Evolutionary conservation across 2,113 vertebrate genomes (phyloP).

Genomic region (Notechis scutatus): DNA sequence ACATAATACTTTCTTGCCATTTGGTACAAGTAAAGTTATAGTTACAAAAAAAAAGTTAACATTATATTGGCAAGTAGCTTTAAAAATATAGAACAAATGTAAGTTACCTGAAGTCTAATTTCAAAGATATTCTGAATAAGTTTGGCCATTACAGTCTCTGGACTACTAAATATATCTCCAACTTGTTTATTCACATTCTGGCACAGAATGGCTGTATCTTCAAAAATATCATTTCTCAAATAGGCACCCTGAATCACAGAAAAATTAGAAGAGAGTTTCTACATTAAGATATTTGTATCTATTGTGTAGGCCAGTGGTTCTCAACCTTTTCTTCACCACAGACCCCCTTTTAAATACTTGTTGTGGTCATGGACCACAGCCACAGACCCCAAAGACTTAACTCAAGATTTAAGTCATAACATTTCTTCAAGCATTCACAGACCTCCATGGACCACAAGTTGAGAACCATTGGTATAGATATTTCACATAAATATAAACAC

Average conservation of each 20-base stretch:
- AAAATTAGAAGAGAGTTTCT: slow-evolving; percentile 36
- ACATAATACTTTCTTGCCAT: background rate
- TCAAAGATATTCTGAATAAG: slow-evolving; percentile 99
- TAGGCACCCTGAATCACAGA: slow-evolving; percentile 82
- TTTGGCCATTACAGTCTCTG: slow-evolving; percentile 96
- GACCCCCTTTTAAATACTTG: background rate
- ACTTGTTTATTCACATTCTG: slow-evolving; percentile 96
- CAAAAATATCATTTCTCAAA: slow-evolving; percentile 88
- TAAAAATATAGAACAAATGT: background rate
- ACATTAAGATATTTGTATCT: slow-evolving; percentile 12
- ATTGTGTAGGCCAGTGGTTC: background rate
- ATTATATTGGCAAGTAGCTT: background rate
- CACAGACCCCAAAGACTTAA: background rate
- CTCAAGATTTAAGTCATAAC: background rate
- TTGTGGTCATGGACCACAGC: background rate
- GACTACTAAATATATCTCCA: slow-evolving; percentile 94
- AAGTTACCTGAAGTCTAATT: slow-evolving; percentile 92
- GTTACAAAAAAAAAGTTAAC: background rate
- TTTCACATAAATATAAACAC: background rate
- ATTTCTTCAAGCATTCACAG: background rate
- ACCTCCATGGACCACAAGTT: background rate
- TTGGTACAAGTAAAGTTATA: background rate
- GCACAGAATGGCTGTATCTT: slow-evolving; percentile 91
- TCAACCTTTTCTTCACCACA: background rate
- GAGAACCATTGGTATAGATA: background rate